These are phyloP conservation scores for Probosciger aterrimus DNA, from an alignment of 2,113 vertebrate genomes.

Conservation along the genomic window DNA sequence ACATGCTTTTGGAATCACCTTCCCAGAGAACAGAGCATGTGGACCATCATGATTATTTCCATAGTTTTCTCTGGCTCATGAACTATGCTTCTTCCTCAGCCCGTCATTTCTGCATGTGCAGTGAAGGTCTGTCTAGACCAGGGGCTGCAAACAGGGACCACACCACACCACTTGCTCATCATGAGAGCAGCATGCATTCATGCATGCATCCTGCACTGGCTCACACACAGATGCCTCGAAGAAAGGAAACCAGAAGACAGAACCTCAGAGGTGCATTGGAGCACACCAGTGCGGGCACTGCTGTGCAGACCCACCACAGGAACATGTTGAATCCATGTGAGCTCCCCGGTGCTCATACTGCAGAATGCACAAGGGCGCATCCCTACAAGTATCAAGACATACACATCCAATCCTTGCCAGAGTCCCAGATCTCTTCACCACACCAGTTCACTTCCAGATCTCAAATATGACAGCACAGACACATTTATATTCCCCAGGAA, in stretches of 20 bases:
- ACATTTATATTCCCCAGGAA: background rate
- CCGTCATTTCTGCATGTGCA: rapidly evolving
- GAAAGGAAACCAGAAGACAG: background rate
- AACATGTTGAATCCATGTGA: rapidly evolving
- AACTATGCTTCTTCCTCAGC: background rate
- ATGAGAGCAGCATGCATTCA: background rate
- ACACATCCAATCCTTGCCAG: background rate
- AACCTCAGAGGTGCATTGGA: background rate
- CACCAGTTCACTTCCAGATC: background rate
- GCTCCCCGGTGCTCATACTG: rapidly evolving
- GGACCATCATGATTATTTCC: background rate
- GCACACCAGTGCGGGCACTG: background rate
- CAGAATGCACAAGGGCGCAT: background rate
- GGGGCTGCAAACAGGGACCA: background rate
- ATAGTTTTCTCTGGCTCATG: background rate
- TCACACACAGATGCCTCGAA: background rate
- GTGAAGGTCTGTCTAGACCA: background rate
- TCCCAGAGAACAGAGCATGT: background rate
- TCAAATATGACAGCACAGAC: background rate
- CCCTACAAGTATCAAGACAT: background rate
- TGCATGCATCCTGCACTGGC: background rate
- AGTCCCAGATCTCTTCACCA: background rate
- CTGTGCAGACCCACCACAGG: rapidly evolving
- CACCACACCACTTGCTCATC: background rate
- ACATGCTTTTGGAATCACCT: background rate